Conservation (phyloP, 1,140 invertebrate genomes). For the Cataglyphis hispanica region DNA sequence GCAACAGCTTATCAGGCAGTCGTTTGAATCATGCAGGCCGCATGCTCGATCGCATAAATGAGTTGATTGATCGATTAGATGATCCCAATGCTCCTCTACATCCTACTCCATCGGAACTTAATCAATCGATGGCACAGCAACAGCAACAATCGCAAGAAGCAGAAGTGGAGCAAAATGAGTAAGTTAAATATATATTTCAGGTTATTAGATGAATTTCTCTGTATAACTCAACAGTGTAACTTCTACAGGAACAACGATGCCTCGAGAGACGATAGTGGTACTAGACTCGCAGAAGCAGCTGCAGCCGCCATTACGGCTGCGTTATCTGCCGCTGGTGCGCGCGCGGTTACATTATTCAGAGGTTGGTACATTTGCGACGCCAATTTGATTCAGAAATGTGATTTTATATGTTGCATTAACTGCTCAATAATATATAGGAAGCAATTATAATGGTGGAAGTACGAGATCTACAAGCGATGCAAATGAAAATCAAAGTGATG, state of each 20-base stretch:
- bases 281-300: slow-evolving; percentile 81
- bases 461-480: slow-evolving; percentile 43
- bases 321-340: slow-evolving; percentile 84
- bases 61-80: slow-evolving; percentile 84
- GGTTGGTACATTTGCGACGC: slow-evolving; percentile 55
- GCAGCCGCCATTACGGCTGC: slow-evolving; percentile 85
- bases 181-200: slow-evolving; percentile 22
- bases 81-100: slow-evolving; percentile 77
- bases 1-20: slow-evolving; percentile 83
- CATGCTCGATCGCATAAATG: slow-evolving; percentile 84
- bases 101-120: slow-evolving; percentile 68
- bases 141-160: slow-evolving; percentile 73
- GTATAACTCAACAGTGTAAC: not conserved
- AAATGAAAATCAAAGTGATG: slow-evolving; percentile 64
- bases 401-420: not conserved
- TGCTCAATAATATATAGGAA: slow-evolving; percentile 53
- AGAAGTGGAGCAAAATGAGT: slow-evolving; percentile 74
- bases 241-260: slow-evolving; percentile 57
- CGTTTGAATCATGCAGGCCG: slow-evolving; percentile 82
- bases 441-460: slow-evolving; percentile 63
- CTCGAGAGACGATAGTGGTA: slow-evolving; percentile 50
- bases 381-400: not conserved
- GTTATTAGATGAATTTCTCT: not conserved
- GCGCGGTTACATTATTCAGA: slow-evolving; percentile 77
- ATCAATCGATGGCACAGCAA: slow-evolving; percentile 58